phyloP scores from a whole-genome alignment of 1,140 invertebrate genomes.

The Hylaeus volcanicus region DNA sequence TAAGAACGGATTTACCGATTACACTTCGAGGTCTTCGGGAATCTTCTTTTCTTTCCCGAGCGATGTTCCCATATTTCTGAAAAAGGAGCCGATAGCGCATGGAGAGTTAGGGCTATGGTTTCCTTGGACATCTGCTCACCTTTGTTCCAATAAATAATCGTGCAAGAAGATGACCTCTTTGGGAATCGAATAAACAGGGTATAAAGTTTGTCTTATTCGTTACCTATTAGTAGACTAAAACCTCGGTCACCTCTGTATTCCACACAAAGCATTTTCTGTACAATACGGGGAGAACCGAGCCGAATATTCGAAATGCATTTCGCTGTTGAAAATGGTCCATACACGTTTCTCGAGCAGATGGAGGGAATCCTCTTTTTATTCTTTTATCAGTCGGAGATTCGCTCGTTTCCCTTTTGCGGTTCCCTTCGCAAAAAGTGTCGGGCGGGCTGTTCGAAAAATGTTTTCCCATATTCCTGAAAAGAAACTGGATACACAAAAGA shows the following conservation, averaged over 20 bases:
- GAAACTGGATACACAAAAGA: conserved; percentile 67
- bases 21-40: conserved; percentile 28
- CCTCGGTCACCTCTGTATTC: neutral
- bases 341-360: conserved; percentile 19
- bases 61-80: neutral
- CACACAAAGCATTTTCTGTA: neutral
- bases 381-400: conserved; percentile 13
- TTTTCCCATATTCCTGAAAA: conserved; percentile 75
- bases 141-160: neutral
- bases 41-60: neutral
- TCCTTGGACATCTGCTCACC: too few relatives aligned
- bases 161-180: too few relatives aligned
- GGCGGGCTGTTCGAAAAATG: conserved; percentile 40
- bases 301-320: neutral
- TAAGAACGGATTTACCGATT: conserved; percentile 30
- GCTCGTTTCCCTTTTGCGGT: conserved; percentile 33
- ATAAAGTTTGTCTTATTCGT: too few relatives aligned
- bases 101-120: neutral
- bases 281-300: neutral
- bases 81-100: neutral
- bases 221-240: neutral
- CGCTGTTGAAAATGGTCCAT: neutral
- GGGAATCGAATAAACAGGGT: too few relatives aligned
- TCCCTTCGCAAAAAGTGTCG: conserved; percentile 37
- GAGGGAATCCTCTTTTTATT: neutral